Base-by-base conservation (phyloP, 2,113 vertebrate genomes). In the Hemibagrus wyckioides region DNA sequence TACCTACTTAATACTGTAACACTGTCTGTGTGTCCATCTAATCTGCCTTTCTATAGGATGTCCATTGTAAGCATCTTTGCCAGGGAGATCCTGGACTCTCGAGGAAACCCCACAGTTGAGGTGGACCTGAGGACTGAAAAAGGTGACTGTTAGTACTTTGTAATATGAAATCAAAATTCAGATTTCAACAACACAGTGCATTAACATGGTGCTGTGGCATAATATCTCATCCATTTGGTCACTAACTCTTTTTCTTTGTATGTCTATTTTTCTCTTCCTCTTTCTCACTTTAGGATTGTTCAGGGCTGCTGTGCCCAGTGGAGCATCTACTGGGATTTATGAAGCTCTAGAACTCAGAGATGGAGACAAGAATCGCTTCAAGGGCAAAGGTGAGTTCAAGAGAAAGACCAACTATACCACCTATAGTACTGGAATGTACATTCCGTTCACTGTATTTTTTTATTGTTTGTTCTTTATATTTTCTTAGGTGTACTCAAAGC, bases 11-110 rank as follows among this genome's bases (percentile, higher is more conserved):
- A 48, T 8, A 48, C 44, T n/a, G n/a, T n/a, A n/a, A n/a, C n/a
- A n/a, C 28, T 80, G 30, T 30, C n/a, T 41, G 82, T 59, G 39
- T 80, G 10, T 71, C 33, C 67, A 11, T 54, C n/a, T 89, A 14
- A 59, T 81, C 4, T 59, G 23, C 89, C 93, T 95, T 93, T 28
- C 92, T 67, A 48, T 91, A 95, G 94, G 92, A 95, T 95, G 95
- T 95, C 95, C 76, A 95, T 99, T 5, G 92, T 97, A 91, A 97
- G 95, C 93, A 95, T 99, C 88, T 94, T 97, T 69, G 97, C 97
- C 89, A 97, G 97, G 3, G 97, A 99, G 95, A 99, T 98, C 94
- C 92, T 99, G 94, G 97, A 99, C 92, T 99, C 97, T 91, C 96
- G 97, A 88, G 97, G 97, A 93, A 99, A 99, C 89, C 97, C 97